Evolutionary conservation across 2,888 invertebrate genomes (phyloP), one percentile per base, ranked within the genome.

Genomic region (Auanema sp.): DNA sequence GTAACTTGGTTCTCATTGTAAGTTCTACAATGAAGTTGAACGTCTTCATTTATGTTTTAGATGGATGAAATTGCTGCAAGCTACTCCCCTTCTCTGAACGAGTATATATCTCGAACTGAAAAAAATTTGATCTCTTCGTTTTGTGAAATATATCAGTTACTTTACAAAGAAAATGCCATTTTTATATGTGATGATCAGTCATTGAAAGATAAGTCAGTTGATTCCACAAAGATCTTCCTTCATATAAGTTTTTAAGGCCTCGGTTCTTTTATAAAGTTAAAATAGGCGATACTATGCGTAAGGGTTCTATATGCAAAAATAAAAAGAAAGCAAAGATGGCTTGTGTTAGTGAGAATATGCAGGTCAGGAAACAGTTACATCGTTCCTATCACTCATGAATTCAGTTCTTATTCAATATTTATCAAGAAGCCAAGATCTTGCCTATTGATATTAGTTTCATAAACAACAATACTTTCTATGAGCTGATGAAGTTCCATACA

Each of bases 401-500:
- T 42, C 43, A 58, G 63, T 51, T 58, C 2, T 16, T 58, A 10
- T 56, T 42, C 14, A 50, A 51, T 24, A 51, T 41, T 33, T 59
- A 33, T 33, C 12, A 42, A 12, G 16, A 44, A 4, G 24, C 23
- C 21, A 55, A n/a, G 14, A 11, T 14, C 41, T n/a, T 14, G n/a
- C n/a, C 43, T 6, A 8, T 42, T 12, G 21, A 57, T 10, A 50
- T 66, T 3, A 54, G 50, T 12, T 66, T 71, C 42, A 42, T 52
- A 33, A 6, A 60, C 11, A 16, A 62, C 11, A 52, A 60, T 8
- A 68, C 72, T 5, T 63, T 71, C 14, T 68, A 44, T 24, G 71
- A 76, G 50, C 24, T 76, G 42, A 33, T 76, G 16, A 62, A 67
- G 40, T 68, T 68, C 16, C 69, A 71, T 33, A 66, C 73, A 2